Percentiles rank a stretch among this genome's conserved stretches.
These are phyloP conservation scores for Electrona antarctica DNA, from an alignment of 2,113 vertebrate genomes.

Conservation along the genomic window DNA sequence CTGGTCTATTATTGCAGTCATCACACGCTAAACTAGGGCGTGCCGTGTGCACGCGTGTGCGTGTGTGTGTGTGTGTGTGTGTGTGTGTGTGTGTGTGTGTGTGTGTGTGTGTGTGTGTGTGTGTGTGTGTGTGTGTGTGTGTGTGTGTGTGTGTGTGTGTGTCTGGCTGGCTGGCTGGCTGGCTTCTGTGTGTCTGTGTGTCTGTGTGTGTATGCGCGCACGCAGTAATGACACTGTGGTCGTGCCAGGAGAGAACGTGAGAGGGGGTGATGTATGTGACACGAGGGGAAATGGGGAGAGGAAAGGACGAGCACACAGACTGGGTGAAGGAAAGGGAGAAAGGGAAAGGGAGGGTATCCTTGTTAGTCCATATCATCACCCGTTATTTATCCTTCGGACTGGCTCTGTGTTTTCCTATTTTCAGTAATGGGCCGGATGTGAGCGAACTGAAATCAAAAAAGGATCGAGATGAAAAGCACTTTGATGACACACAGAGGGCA, in stretches of 20 bases:
- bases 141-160: background rate
- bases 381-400: slow-evolving; percentile 26
- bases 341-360: slow-evolving; percentile 53
- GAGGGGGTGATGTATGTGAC: slow-evolving; percentile 21
- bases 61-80: slow-evolving; percentile 5
- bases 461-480: slow-evolving; percentile 42
- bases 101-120: slow-evolving; percentile 11
- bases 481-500: slow-evolving; percentile 43
- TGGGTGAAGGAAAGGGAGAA: slow-evolving; percentile 2
- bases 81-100: slow-evolving; percentile 1
- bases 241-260: slow-evolving; percentile 31
- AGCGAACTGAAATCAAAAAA: slow-evolving; percentile 14
- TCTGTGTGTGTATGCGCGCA: too few species aligned
- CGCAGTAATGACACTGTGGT: slow-evolving; percentile 23
- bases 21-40: background rate
- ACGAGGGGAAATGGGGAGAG: slow-evolving; percentile 16
- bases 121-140: background rate
- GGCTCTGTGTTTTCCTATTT: slow-evolving; percentile 6
- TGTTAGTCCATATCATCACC: slow-evolving; percentile 39
- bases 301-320: slow-evolving; percentile 1
- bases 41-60: slow-evolving; percentile 6
- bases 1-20: slow-evolving; percentile 3
- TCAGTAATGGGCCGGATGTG: slow-evolving; percentile 40
- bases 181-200: too few species aligned
- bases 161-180: too few species aligned